phyloP scores from a whole-genome alignment of 2,797 vertebrate genomes.

The Typhlichthys eigenmanni region DNA sequence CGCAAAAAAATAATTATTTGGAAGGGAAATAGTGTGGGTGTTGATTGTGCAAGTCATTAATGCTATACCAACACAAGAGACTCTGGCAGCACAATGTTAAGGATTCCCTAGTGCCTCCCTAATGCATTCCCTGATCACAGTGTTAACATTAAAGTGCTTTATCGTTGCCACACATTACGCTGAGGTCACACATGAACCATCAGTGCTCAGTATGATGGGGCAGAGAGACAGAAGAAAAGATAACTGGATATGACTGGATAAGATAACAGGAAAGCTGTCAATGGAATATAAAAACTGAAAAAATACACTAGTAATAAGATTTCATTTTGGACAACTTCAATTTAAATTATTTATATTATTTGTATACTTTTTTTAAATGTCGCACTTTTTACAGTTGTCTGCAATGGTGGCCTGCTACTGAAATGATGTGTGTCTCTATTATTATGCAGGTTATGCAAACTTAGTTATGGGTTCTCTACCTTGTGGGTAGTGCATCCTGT shows the following conservation, averaged over 20 bases:
- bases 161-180: slow-evolving; percentile 64
- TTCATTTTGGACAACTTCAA: too few species aligned
- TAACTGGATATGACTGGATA: slow-evolving; percentile 21
- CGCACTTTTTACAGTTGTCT: too few species aligned
- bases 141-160: slow-evolving; percentile 73
- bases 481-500: too few species aligned
- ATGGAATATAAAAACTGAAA: not conserved
- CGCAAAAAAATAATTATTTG: not conserved
- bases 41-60: slow-evolving; percentile 57
- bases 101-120: slow-evolving; percentile 59
- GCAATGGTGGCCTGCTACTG: too few species aligned
- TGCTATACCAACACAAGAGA: slow-evolving; percentile 54
- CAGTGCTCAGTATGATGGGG: slow-evolving; percentile 46
- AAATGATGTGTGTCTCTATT: too few species aligned
- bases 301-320: too few species aligned
- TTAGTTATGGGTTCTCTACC: too few species aligned
- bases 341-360: too few species aligned
- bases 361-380: too few species aligned
- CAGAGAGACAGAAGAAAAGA: slow-evolving; percentile 34
- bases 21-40: slow-evolving; percentile 39
- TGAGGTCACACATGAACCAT: slow-evolving; percentile 52
- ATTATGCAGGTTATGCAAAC: too few species aligned
- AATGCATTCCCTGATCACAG: slow-evolving; percentile 72
- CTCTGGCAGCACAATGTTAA: slow-evolving; percentile 45
- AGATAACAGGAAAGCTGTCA: slow-evolving; percentile 18